Evolutionary conservation across 2,113 vertebrate genomes (phyloP).

Genomic region (Excalfactoria chinensis): DNA sequence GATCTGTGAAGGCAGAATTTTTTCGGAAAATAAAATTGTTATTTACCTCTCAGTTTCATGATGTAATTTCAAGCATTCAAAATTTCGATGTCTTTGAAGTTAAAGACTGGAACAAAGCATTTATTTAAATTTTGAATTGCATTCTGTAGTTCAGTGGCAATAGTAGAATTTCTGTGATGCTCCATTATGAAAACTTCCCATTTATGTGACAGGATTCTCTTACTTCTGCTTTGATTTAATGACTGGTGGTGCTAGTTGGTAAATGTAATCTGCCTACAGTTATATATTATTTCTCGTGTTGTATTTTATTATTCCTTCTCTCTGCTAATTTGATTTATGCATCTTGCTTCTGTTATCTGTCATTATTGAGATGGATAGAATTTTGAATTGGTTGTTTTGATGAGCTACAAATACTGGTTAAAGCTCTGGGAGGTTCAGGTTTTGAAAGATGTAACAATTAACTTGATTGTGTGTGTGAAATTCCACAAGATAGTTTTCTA

Average conservation of each 20-base stretch:
- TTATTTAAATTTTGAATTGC: not conserved
- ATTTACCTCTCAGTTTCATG: not conserved
- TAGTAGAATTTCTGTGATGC: not conserved
- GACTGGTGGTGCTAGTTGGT: not conserved
- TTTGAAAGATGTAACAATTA: not conserved
- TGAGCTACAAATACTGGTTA: not conserved
- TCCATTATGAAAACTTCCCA: not conserved
- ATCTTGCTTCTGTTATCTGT: not conserved
- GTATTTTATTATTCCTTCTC: not conserved
- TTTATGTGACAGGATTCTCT: not conserved
- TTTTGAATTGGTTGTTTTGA: not conserved
- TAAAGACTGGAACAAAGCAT: not conserved
- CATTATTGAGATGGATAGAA: not conserved
- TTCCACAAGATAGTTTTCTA: not conserved
- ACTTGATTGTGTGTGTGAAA: not conserved
- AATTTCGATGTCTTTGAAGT: not conserved
- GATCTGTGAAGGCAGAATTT: not conserved
- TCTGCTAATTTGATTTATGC: not conserved
- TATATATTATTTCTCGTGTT: not conserved
- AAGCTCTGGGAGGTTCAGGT: not conserved
- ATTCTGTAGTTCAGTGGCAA: not conserved
- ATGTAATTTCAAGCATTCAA: not conserved
- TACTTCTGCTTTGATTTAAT: not conserved
- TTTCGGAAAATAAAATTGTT: not conserved
- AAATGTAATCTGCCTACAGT: not conserved